Percentiles rank a stretch among this genome's conserved stretches.
Conservation (phyloP, 2,113 vertebrate species). For the Butorides virescens region DNA sequence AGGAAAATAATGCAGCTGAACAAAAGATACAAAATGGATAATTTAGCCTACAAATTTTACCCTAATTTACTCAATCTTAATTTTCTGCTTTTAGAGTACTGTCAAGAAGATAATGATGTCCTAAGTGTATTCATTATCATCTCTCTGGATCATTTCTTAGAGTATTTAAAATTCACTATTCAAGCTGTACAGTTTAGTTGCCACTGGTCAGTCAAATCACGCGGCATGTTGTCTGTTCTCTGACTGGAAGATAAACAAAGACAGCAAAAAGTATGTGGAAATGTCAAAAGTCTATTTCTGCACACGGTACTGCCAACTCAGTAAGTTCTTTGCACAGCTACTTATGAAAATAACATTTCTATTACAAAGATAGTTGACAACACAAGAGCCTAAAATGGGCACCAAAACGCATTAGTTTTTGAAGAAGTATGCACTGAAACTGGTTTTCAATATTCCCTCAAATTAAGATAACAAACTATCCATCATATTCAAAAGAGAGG, state of each 20-base stretch:
- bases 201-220: neutral
- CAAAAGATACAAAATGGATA: neutral
- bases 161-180: neutral
- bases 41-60: neutral
- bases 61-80: neutral
- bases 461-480: neutral
- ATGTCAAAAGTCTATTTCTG: neutral
- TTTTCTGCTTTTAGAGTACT: conserved; percentile 7
- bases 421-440: neutral
- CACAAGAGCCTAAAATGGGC: neutral
- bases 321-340: neutral
- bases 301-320: neutral
- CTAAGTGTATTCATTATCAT: neutral
- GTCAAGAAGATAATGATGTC: neutral
- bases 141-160: neutral
- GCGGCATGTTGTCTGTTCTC: neutral
- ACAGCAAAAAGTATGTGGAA: neutral
- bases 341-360: neutral
- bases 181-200: neutral
- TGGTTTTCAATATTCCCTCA: neutral
- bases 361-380: neutral
- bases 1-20: neutral
- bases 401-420: neutral
- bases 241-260: neutral
- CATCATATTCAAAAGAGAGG: neutral